Base-by-base conservation (phyloP, 2,113 vertebrate species). In the Coryphaenoides rupestris region DNA sequence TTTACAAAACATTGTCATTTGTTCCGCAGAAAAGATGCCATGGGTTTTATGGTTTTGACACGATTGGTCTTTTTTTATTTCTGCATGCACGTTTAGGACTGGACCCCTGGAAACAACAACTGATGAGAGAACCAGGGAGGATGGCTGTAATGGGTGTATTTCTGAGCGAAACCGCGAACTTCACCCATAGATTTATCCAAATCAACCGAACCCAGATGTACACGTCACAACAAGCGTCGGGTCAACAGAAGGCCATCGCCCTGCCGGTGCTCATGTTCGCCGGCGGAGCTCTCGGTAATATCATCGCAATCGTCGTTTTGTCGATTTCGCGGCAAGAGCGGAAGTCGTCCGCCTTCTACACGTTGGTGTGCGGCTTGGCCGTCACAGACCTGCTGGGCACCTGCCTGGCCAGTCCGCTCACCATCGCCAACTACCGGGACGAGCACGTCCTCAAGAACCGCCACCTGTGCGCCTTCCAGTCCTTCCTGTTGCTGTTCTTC, bases 301-400 rank as follows among this genome's bases (percentile, higher is more conserved):
- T 96, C 61, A 92, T 94, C 14, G 97, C 97, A 57, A 96, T 98
- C 60, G 89, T 95, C 7, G 96, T 96, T 12, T 91, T 99, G 2
- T 96, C 94, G 62, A 93, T 94, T 21, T 95, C 96, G 0, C 75
- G 92, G 19, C 94, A 92, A 72, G 92, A 95, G 82, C 92, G 93
- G 65, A 98, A 96, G 64, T 94, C 95, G 63, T 97, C 93, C 0
- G 95, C 96, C 1, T 99, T 99, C 85, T 99, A 95, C 87, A 94
- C 94, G 0, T 64, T 99, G 73, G 93, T 99, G 3, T 94, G 95
- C 28, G 97, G 97, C 0, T 86, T 99, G 82, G 96, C 96, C 0
- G 90, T 98, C 63, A 99, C 97, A 0, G 97, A 99, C 80, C 91
- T 99, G 17, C 74, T 98, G 66, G 97, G 97, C 57, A 98, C 96